Percentiles rank a stretch among this genome's conserved stretches.
Conservation (phyloP, 2,113 vertebrate species). For the Cyrtonyx montezumae region DNA sequence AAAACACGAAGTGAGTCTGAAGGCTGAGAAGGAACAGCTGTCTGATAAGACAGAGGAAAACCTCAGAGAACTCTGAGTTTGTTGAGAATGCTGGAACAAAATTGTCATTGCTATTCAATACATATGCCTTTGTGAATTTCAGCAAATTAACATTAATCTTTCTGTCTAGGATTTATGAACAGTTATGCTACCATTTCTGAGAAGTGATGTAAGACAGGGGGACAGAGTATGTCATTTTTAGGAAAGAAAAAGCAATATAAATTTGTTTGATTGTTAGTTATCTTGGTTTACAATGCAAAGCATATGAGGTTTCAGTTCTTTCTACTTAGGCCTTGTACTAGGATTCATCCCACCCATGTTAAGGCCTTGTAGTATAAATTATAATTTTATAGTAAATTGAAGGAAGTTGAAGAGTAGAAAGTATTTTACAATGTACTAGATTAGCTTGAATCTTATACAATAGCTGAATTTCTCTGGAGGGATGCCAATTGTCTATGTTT, state of each 20-base stretch:
- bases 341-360: neutral
- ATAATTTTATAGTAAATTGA: neutral
- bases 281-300: rapidly evolving
- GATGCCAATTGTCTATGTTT: neutral
- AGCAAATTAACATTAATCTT: neutral
- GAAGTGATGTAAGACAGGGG: neutral
- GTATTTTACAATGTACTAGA: neutral
- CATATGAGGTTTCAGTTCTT: neutral
- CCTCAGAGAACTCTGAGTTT: neutral
- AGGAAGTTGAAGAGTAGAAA: neutral
- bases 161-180: neutral
- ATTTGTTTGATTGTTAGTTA: rapidly evolving
- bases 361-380: neutral
- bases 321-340: neutral
- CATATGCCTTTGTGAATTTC: neutral
- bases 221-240: neutral
- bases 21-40: neutral
- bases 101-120: neutral
- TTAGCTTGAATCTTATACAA: neutral
- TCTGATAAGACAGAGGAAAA: neutral
- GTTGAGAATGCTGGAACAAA: neutral
- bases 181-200: neutral
- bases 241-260: neutral
- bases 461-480: neutral
- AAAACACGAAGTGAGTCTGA: neutral